Base-by-base conservation (phyloP, 2,797 vertebrate genomes). In the Thunnus albacares region DNA sequence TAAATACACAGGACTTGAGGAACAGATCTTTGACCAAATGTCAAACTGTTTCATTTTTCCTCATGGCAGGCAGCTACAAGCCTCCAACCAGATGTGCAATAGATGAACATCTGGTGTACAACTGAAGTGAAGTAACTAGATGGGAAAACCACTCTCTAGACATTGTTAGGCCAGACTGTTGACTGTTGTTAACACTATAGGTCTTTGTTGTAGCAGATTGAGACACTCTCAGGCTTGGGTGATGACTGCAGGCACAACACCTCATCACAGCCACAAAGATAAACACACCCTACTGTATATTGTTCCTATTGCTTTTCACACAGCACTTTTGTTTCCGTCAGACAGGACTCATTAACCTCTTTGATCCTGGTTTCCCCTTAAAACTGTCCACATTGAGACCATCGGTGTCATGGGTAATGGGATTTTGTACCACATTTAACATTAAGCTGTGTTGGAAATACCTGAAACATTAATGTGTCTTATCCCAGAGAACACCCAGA, bases 41-140 rank as follows among this genome's bases (percentile, higher is more conserved):
- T 49, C 41, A 43, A 43, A 43, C n/a, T 24, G 20, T 65, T 55
- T 67, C 7, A n/a, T 52, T 18, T 55, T 18, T 26, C 22, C 33
- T 38, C 5, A 13, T 66, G 28, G 47, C 47, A 28, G n/a, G 20
- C 63, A 65, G 47, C 26, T 52, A 22, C 2, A 22, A 52, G 63
- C 47, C 52, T 20, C 10, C 6, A 24, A 67, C 51, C 51, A 55
- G 51, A 67, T 67, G 65, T 67, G 65, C 14, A 53, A 53, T 8
- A 53, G 8, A 22, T 38, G n/a, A 67, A 53, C n/a, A 53, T 67
- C 30, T 35, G 33, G 30, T 67, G 13, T 53, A 67, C 64, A 38
- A 67, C n/a, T 53, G 30, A 53, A 67, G 30, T 53, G 30, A 24
- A 38, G 38, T 11, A 38, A 38, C 35, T 38, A 52, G 13, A 53